Evolutionary conservation across 2,113 vertebrate genomes (phyloP).

Genomic region (Python bivittatus): DNA sequence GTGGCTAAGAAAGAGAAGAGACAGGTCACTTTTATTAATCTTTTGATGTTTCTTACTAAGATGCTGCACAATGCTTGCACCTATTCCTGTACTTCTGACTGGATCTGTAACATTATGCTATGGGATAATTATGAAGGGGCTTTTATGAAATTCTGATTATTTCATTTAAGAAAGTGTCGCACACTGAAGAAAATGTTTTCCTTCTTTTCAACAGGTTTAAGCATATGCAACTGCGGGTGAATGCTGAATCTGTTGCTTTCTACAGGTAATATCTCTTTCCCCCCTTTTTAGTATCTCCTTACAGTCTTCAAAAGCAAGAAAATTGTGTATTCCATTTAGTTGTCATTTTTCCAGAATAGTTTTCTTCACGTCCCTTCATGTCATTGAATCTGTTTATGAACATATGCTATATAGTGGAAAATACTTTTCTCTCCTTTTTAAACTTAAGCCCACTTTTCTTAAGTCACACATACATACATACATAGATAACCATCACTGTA

Average conservation of each 20-base stretch:
- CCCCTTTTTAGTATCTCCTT: not conserved
- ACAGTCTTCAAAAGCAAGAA: not conserved
- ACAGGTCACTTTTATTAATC: not conserved
- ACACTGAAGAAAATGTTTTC: not conserved
- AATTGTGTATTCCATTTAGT: not conserved
- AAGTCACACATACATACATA: not conserved
- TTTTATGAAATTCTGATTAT: not conserved
- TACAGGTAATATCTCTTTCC: slow-evolving; percentile 79
- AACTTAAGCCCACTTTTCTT: not conserved
- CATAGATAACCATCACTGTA: not conserved
- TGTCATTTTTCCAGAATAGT: not conserved
- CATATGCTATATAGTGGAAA: too few species aligned
- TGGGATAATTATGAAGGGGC: not conserved
- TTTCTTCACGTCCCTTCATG: not conserved
- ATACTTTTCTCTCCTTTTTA: not conserved
- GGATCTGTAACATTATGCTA: not conserved
- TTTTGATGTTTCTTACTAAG: not conserved
- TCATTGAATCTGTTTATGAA: not conserved
- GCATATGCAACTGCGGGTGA: slow-evolving; percentile 96
- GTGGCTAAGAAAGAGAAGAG: not conserved
- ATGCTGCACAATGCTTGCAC: not conserved
- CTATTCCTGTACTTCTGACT: not conserved
- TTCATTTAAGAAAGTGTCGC: slow-evolving; percentile 10
- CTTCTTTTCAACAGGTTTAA: slow-evolving; percentile 84
- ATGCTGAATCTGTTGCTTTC: slow-evolving; percentile 93